A percentile compares a stretch with the other conserved stretches of the same genome.
phyloP scores from a whole-genome alignment of 53 echinoderm and acorn worm genomes.

The Antedon mediterranea region DNA sequence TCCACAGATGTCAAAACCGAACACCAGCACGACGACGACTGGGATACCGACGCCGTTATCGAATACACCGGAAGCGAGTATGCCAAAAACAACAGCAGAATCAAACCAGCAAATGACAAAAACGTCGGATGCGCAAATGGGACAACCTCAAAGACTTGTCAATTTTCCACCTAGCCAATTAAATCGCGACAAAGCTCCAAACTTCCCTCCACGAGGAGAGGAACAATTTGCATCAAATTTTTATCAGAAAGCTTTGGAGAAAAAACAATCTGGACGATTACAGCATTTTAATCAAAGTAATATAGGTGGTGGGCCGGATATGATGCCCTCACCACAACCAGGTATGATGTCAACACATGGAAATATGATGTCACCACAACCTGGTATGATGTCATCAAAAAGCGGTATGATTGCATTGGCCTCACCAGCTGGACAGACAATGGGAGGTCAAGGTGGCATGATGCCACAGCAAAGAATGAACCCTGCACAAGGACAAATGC shows the following conservation, averaged over 20 bases:
- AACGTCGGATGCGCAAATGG: slow-evolving; percentile 12
- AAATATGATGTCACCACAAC: slow-evolving; percentile 32
- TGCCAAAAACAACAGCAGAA: slow-evolving; percentile 15
- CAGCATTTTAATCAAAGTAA: slow-evolving; percentile 58
- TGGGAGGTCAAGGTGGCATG: slow-evolving; percentile 13
- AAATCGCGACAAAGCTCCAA: slow-evolving; percentile 93
- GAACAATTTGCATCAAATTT: slow-evolving; percentile 96
- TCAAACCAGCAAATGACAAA: slow-evolving; percentile 15
- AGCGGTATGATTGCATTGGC: slow-evolving; percentile 7
- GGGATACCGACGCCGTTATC: slow-evolving; percentile 14
- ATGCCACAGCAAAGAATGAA: slow-evolving; percentile 18
- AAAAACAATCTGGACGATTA: slow-evolving; percentile 35
- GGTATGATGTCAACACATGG: slow-evolving; percentile 22
- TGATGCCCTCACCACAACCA: slow-evolving; percentile 9
- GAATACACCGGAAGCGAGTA: slow-evolving; percentile 12
- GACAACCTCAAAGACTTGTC: slow-evolving; percentile 64
- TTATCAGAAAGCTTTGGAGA: slow-evolving; percentile 67
- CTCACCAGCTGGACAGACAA: slow-evolving; percentile 1
- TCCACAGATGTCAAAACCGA: slow-evolving; percentile 16
- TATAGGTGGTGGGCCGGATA: not conserved
- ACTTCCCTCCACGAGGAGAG: slow-evolving; percentile 95
- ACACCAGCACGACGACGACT: slow-evolving; percentile 18
- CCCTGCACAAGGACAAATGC: not conserved
- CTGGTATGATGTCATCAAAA: slow-evolving; percentile 30
- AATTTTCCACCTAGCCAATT: slow-evolving; percentile 92